phyloP scores from a whole-genome alignment of 1,140 invertebrate species.

The Adoxophyes honmai region DNA sequence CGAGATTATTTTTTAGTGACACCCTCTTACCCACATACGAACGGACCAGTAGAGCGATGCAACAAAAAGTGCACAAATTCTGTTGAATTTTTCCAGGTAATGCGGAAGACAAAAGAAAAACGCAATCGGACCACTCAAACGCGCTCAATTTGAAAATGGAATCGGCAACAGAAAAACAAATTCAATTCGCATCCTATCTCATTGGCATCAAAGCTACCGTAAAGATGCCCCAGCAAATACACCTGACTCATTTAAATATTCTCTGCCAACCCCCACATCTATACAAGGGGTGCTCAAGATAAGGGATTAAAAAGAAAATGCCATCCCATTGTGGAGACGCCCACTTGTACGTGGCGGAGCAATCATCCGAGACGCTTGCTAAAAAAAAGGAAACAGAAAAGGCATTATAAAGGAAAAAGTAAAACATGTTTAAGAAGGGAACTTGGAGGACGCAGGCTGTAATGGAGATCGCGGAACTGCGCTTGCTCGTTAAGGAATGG shows the following conservation, averaged over 20 bases:
- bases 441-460: slow-evolving; percentile 18
- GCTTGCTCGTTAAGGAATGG: slow-evolving; percentile 9
- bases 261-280: slow-evolving; percentile 25
- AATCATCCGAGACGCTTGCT: slow-evolving; percentile 55
- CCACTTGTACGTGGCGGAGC: slow-evolving; percentile 47
- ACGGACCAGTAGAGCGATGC: no score
- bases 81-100: no score
- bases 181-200: slow-evolving; percentile 6
- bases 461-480: slow-evolving; percentile 18
- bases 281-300: slow-evolving; percentile 32
- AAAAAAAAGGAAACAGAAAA: slow-evolving; percentile 41
- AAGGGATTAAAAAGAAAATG: slow-evolving; percentile 58
- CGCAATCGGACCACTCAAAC: no score
- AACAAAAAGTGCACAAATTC: no score
- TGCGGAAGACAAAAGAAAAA: no score
- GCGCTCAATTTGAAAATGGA: neutral
- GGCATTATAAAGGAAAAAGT: slow-evolving; percentile 38
- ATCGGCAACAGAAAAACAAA: neutral
- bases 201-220: neutral
- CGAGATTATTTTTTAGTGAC: no score
- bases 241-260: slow-evolving; percentile 57
- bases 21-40: no score
- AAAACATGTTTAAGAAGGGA: slow-evolving; percentile 41
- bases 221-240: slow-evolving; percentile 20
- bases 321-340: slow-evolving; percentile 37